Evolutionary conservation across 2,888 invertebrate species (phyloP).

Genomic region (Acleris literana): DNA sequence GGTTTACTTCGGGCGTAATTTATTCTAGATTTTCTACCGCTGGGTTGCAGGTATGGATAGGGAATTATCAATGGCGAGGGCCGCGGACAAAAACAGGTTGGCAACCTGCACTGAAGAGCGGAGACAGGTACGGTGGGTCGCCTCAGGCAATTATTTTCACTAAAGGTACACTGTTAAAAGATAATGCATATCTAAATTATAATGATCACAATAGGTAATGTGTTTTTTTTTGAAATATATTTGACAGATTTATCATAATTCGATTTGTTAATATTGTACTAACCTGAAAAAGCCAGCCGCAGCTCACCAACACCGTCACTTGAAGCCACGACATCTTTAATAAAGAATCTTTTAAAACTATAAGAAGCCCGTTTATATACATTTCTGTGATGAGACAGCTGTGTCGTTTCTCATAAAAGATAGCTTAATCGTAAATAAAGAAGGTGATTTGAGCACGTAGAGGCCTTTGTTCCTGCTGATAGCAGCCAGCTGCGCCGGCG

Average conservation of each 20-base stretch:
- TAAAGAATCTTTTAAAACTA: conserved; percentile 39
- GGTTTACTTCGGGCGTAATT: not conserved
- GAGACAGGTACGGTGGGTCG: not conserved
- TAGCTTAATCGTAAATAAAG: conserved; percentile 7
- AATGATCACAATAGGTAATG: no score
- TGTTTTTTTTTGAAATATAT: no score
- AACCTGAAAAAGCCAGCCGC: conserved; percentile 62
- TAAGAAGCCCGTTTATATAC: conserved; percentile 55
- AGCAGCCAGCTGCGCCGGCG: not conserved
- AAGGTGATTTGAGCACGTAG: conserved; percentile 16
- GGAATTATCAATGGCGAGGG: conserved; percentile 1
- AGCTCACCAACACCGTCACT: conserved; percentile 47
- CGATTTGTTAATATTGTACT: conserved; percentile 32
- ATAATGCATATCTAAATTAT: not conserved
- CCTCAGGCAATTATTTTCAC: not conserved
- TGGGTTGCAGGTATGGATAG: not conserved
- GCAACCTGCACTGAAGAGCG: not conserved
- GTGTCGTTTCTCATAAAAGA: conserved; percentile 48
- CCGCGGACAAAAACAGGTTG: not conserved
- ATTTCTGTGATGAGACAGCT: conserved; percentile 50
- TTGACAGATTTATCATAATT: not conserved
- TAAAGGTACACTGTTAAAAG: not conserved
- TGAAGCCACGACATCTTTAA: conserved; percentile 56
- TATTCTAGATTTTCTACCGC: not conserved
- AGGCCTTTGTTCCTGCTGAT: not conserved